Evolutionary conservation across 2,888 invertebrate species (phyloP), one percentile per base, ranked within the genome.

Genomic region (Selenia dentaria): DNA sequence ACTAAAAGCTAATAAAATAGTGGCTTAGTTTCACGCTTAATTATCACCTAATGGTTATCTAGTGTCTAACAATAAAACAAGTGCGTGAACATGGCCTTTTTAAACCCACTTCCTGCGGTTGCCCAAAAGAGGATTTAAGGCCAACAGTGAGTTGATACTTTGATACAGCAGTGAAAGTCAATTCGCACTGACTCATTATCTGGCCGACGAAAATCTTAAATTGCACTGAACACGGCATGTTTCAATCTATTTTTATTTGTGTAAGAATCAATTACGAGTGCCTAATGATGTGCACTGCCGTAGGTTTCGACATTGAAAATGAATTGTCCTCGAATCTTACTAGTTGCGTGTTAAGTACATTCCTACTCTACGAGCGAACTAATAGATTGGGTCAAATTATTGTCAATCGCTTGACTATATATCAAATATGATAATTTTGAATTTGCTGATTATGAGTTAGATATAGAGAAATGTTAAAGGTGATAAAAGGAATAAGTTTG

Each of bases 141-240:
- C 81, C 83, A 83, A 57, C 69, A 56, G 62, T 62, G 70, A 56
- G 64, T 62, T 59, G 64, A n/a, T n/a, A n/a, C n/a, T n/a, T 27
- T 27, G 27, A 12, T 68, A 69, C 62, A 74, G 52, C 65, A 87
- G 88, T 85, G 89, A 89, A 89, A 89, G 89, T 88, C 79, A 79
- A 81, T 82, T 84, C 74, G 79, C 74, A 79, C 71, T 78, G 79
- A 66, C 60, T 61, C 83, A 86, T 83, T 83, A 83, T 74, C 73
- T 72, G 57, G 59, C 69, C 79, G 80, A 85, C 84, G 85, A 83
- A 84, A 84, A 85, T 84, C 77, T 81, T 71, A 85, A 86, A 88
- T 87, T 83, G 79, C 82, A 72, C 70, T 68, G 74, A 72, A 75
- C 81, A 79, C 80, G 71, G 75, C 69, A 73, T 67, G 67, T 64